Percentiles rank a stretch among this genome's conserved stretches.
These are phyloP conservation scores for Nothocercus julius DNA, from an alignment of 2,113 vertebrate species.

Conservation along the genomic window DNA sequence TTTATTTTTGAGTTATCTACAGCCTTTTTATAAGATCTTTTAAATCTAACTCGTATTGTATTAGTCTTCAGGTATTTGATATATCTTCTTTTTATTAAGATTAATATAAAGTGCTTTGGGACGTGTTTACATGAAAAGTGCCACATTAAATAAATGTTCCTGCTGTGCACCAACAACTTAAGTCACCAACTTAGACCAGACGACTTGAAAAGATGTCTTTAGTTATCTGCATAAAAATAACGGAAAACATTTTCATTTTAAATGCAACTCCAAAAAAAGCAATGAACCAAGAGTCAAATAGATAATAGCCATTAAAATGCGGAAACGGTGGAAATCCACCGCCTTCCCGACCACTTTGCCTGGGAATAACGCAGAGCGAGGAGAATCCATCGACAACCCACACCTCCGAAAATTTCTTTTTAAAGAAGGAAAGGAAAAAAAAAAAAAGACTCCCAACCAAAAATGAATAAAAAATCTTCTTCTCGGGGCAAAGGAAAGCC, in stretches of 20 bases:
- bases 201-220: constrained; percentile 1
- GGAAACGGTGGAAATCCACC: not conserved
- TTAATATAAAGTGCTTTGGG: not conserved
- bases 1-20: not conserved
- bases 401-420: not conserved
- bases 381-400: not conserved
- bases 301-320: not conserved
- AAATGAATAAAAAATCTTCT: constrained; percentile 37
- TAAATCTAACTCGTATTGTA: not conserved
- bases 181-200: not conserved
- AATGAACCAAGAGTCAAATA: not conserved
- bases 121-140: not conserved
- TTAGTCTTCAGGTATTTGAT: constrained; percentile 6
- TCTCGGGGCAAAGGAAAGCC: constrained; percentile 23
- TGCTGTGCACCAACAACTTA: not conserved
- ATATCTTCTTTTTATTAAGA: not conserved
- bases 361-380: rapidly evolving
- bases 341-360: not conserved
- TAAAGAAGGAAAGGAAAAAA: not conserved
- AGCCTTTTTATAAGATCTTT: not conserved
- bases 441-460: not conserved
- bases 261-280: not conserved
- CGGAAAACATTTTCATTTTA: not conserved
- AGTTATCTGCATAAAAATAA: not conserved
- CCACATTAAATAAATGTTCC: not conserved